Evolutionary conservation across 37 sponge, comb jelly and placozoan species (phyloP), one percentile per base, ranked within the genome.

Genomic region (Beroe forskalii): DNA sequence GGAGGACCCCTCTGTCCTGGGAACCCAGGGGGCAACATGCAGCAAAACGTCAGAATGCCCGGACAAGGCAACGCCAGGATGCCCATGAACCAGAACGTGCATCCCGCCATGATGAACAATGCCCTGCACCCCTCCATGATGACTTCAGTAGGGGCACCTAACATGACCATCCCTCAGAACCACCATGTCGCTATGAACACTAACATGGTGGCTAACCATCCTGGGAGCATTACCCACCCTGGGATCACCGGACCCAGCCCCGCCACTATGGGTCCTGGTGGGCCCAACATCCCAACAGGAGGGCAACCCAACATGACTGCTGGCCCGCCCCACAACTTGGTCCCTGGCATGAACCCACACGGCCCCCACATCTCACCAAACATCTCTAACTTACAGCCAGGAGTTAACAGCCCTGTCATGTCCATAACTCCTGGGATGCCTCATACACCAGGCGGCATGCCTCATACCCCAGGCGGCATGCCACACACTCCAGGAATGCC

Each of bases 111-210:
- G 72, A 69, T 69, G 9, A 69, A 69, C 38, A n/a, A 43, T 20
- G 22, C 12, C 40, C 40, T 80, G 86, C 86, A 41, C 27, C 86
- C 86, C 3, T 32, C 86, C 2, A 80, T 80, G 55, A 80, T 80
- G 86, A 80, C 40, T 31, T 20, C 44, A 4, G 42, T 80, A 48
- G 86, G 86, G 8, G 40, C 55, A 1, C 86, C 86, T 3, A 80
- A 80, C 86, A 80, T 80, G 86, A 80, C 86, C 48, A 80, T 80
- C 27, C 86, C 86, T 6, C 72, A 33, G 1, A 69, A 69, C 19
- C 72, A 69, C 17, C 72, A 69, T 69, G 86, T 80, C 6, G 1
- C 55, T 6, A n/a, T 12, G 22, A 80, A 41, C 55, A 20, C 55
- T 44, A 80, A 43, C 55, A 40, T 80, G 2, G 55, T 80, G 37